Conservation (phyloP, 2,888 invertebrate genomes). For the Amphimallon solstitiale region DNA sequence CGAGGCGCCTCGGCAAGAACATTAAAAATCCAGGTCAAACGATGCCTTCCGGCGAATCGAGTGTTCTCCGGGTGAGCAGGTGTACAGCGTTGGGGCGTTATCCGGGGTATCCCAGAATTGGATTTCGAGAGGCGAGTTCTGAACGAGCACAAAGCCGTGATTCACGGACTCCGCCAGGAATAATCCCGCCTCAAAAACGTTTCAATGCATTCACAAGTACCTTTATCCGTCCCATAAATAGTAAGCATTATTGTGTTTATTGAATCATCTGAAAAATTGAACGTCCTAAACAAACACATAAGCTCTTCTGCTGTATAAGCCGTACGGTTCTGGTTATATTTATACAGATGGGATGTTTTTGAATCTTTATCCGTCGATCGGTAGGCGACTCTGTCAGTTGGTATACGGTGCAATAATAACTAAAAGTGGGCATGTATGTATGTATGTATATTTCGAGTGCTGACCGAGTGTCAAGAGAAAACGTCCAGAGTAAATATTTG, state of each 20-base stretch:
- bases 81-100: constrained; percentile 33
- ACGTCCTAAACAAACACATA: constrained; percentile 56
- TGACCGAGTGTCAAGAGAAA: constrained; percentile 32
- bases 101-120: constrained; percentile 39
- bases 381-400: constrained; percentile 38
- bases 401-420: constrained; percentile 33
- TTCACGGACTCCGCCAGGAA: constrained; percentile 37
- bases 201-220: constrained; percentile 54
- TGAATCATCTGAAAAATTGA: constrained; percentile 58
- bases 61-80: constrained; percentile 35
- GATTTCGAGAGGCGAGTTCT: constrained; percentile 39
- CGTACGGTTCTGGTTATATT: constrained; percentile 33
- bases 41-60: constrained; percentile 32
- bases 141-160: constrained; percentile 40
- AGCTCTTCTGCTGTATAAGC: constrained; percentile 38
- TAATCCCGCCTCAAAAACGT: constrained; percentile 43
- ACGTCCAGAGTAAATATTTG: constrained; percentile 34
- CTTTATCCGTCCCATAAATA: constrained; percentile 56
- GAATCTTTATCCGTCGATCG: constrained; percentile 41
- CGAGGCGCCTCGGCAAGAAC: constrained; percentile 6
- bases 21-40: constrained; percentile 31
- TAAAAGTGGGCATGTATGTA: constrained; percentile 24
- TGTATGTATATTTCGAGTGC: constrained; percentile 17
- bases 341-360: constrained; percentile 43
- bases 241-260: constrained; percentile 56